These are phyloP conservation scores for Xerus inauris DNA, from an alignment of 2,113 vertebrate species.

Conservation along the genomic window DNA sequence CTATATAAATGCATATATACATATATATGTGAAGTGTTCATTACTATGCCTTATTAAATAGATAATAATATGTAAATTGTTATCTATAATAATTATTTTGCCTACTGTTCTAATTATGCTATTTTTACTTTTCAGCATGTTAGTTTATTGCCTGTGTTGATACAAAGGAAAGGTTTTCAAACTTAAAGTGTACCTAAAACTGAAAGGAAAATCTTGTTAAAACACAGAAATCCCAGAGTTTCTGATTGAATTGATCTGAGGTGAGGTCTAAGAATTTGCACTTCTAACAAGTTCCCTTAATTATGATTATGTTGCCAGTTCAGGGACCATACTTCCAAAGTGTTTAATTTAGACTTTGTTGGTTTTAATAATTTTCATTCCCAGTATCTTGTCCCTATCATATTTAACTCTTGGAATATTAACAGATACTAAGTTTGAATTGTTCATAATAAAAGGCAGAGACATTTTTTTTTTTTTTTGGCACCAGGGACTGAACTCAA, in stretches of 20 bases:
- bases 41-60: neutral
- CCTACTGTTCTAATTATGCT: neutral
- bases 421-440: constrained; percentile 67
- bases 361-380: constrained; percentile 80
- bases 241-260: neutral
- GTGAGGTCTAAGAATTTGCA: neutral
- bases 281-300: neutral
- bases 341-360: constrained; percentile 13
- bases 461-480: too few species aligned
- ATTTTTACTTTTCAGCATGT: neutral
- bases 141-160: constrained; percentile 74
- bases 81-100: neutral
- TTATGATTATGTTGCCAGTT: neutral
- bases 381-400: constrained; percentile 42
- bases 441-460: constrained; percentile 44
- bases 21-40: neutral
- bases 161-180: constrained; percentile 33
- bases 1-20: too few species aligned
- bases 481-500: too few species aligned
- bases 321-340: neutral
- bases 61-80: neutral
- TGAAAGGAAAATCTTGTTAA: neutral
- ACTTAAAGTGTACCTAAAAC: neutral
- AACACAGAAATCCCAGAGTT: neutral
- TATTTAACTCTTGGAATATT: constrained; percentile 73